Percentiles rank a stretch among this genome's conserved stretches.
These are phyloP conservation scores for Argyresthia albistria DNA, from an alignment of 2,888 invertebrate genomes.

Conservation along the genomic window DNA sequence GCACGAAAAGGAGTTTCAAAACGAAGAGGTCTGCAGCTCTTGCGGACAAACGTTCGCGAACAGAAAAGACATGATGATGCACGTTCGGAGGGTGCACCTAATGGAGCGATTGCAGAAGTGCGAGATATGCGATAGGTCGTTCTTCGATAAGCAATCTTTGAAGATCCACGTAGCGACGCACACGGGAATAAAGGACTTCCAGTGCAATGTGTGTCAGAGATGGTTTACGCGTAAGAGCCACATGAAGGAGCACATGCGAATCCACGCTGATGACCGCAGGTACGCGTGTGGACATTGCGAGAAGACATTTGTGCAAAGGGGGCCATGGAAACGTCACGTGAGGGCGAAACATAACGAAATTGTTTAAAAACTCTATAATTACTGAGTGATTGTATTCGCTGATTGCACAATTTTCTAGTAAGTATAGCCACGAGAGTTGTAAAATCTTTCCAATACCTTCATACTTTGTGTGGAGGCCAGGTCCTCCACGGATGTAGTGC, in stretches of 20 bases:
- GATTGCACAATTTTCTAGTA: too few species aligned
- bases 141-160: constrained; percentile 50
- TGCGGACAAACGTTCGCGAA: constrained; percentile 53
- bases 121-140: constrained; percentile 49
- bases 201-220: constrained; percentile 46
- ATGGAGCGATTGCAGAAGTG: constrained; percentile 48
- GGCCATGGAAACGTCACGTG: constrained; percentile 57
- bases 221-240: constrained; percentile 57
- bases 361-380: constrained; percentile 23
- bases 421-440: too few species aligned
- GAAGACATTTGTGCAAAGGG: constrained; percentile 51
- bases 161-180: constrained; percentile 61
- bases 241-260: constrained; percentile 52
- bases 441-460: too few species aligned
- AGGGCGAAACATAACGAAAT: constrained; percentile 50
- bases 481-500: too few species aligned
- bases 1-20: constrained; percentile 11
- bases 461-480: too few species aligned
- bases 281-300: constrained; percentile 52
- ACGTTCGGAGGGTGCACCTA: constrained; percentile 56
- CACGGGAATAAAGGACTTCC: constrained; percentile 47
- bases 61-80: constrained; percentile 49
- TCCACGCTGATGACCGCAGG: constrained; percentile 54
- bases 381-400: too few species aligned
- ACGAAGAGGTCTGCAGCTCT: constrained; percentile 10